A percentile compares a stretch with the other conserved stretches of the same genome.
These are phyloP conservation scores for Orientallactaga bullata DNA, from an alignment of 2,113 vertebrate species.

Conservation along the genomic window DNA sequence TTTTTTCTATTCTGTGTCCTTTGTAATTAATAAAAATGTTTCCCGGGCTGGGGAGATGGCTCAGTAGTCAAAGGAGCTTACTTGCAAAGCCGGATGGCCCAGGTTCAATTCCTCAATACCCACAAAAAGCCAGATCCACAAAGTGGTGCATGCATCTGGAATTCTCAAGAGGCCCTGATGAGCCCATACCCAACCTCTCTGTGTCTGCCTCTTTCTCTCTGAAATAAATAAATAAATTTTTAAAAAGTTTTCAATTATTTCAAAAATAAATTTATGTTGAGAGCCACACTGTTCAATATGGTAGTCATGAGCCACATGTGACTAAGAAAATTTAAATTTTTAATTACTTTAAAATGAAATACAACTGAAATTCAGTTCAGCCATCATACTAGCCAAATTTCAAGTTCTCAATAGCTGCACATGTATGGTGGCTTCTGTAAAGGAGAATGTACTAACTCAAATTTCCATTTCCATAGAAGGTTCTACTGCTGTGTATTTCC, in stretches of 20 bases:
- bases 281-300: not conserved
- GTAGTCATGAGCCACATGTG: not conserved
- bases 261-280: constrained; percentile 21
- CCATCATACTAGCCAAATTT: not conserved
- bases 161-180: too few species aligned
- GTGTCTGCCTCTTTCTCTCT: too few species aligned
- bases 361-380: not conserved
- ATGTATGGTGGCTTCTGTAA: not conserved
- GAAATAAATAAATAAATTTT: not conserved
- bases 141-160: too few species aligned
- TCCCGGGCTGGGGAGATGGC: too few species aligned
- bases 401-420: not conserved
- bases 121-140: too few species aligned
- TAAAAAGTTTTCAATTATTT: not conserved
- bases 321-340: constrained; percentile 28
- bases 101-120: too few species aligned
- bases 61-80: too few species aligned
- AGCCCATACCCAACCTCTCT: too few species aligned
- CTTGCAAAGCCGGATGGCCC: too few species aligned
- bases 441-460: not conserved
- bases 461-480: constrained; percentile 1
- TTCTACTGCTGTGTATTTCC: not conserved
- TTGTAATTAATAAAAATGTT: not conserved
- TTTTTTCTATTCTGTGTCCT: not conserved
- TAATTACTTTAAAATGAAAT: constrained; percentile 41